A percentile compares a stretch with the other conserved stretches of the same genome.
phyloP scores from a whole-genome alignment of 2,797 vertebrate species.

The Sphenopsis melanotis region DNA sequence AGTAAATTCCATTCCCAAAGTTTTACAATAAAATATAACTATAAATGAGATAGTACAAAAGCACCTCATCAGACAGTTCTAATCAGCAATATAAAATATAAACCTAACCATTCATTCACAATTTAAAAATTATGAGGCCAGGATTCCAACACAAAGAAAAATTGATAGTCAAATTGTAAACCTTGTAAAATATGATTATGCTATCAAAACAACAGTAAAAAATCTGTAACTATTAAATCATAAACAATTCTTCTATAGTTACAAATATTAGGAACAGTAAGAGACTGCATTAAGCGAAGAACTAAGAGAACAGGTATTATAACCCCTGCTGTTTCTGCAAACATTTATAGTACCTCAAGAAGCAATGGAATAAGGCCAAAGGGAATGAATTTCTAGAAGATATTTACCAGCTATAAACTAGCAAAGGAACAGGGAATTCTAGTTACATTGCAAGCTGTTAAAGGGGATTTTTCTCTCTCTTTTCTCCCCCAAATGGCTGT shows the following conservation, averaged over 20 bases:
- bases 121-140: background rate
- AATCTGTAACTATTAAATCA: background rate
- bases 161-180: background rate
- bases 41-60: background rate
- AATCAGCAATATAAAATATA: background rate
- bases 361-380: slow-evolving; percentile 1
- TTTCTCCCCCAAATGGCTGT: background rate
- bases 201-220: background rate
- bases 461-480: background rate
- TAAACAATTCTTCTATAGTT: background rate
- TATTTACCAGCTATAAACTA: slow-evolving; percentile 6
- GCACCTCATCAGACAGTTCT: background rate
- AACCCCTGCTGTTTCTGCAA: background rate
- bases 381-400: slow-evolving; percentile 2
- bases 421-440: slow-evolving; percentile 34
- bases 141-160: background rate
- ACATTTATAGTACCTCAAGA: background rate
- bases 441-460: slow-evolving; percentile 27
- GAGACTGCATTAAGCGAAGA: background rate
- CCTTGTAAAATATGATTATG: background rate
- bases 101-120: background rate
- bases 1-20: background rate
- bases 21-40: background rate
- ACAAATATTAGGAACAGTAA: background rate
- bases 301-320: background rate